Evolutionary conservation across 2,797 vertebrate species (phyloP), one percentile per base, ranked within the genome.

Genomic region (Crocodylus rhombifer): DNA sequence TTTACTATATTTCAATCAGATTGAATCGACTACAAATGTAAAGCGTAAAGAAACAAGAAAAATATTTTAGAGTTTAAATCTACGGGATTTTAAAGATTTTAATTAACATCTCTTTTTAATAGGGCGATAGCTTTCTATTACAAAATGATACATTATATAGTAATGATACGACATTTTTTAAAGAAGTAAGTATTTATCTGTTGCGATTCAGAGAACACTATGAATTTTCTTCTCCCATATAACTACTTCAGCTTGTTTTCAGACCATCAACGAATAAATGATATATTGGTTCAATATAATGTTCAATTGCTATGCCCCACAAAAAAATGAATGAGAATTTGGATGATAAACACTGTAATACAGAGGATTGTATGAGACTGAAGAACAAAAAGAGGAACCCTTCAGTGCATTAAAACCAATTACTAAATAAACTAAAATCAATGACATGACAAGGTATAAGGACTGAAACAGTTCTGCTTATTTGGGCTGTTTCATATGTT

Each of bases 321-420:
- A 85, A 93, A 62, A 95, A 51, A 23, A 86, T 67, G 87, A 93
- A 76, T 91, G 88, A 97, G 94, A 93, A 84, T 92, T 9, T 80
- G 36, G 83, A 17, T 86, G 91, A 95, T 82, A 83, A 95, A 95
- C 25, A 25, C 33, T 28, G 25, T 58, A 94, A 96, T 87, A 90
- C 1, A 71, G 30, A 96, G 81, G 84, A 81, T 84, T 91, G 64
- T 25, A 80, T 55, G 73, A 94, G 28, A 93, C 65, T 17, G 36
- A 89, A 94, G 30, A 94, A 95, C 73, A 90, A 91, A 90, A 64
- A 57, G 20, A 94, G 28, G 69, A 87, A 93, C 86, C 86, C 87
- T 93, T 94, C 84, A 89, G 57, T 79, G 87, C 84, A 94, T 97
- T 97, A 93, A 96, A 97, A 92, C 64, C 76, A 96, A 96, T 96